Evolutionary conservation across 2,888 invertebrate species (phyloP), one percentile per base, ranked within the genome.

Genomic region (Theristus sp.): DNA sequence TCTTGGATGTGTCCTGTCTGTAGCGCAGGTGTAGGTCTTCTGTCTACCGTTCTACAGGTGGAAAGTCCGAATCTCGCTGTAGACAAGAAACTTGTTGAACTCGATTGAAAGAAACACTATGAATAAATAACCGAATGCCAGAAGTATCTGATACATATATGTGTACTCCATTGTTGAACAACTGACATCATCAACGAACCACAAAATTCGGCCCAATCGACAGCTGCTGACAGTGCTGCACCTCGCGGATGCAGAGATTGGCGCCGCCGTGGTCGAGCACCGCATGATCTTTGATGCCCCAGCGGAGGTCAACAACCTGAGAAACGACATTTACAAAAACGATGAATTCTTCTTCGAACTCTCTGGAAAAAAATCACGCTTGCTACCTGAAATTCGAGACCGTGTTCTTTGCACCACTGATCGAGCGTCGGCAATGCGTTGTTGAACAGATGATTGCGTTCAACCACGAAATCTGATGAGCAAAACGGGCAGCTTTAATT

Each of bases 181-280:
- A n/a, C n/a, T n/a, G n/a, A n/a, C n/a, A n/a, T n/a, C n/a, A n/a
- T n/a, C n/a, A 53, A 26, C 6, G 3, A 1, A 84, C 91, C 63
- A 93, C 90, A 75, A 93, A 93, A 76, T 91, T 93, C 0, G 93
- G 93, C 0, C 93, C 93, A 87, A 93, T 90, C 1, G 91, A 91
- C 1, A 93, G 79, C 1, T 91, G 81, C 74, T 93, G 93, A 72
- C 93, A 94, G 75, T 93, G 93, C 76, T 89, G 86, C 64, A 94
- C 93, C 79, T 94, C 94, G 64, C 87, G 82, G 91, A 94, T 91
- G 73, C 94, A 94, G 0, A 94, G 82, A 70, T 91, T 89, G 0
- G 91, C 93, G 28, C 93, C 93, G 90, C 91, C 91, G 78, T 93
- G 93, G 82, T 93, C 93, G 71, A 93, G 93, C 0, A 93, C 93